phyloP scores from a whole-genome alignment of 1,140 invertebrate species.

The Cylas formicarius region DNA sequence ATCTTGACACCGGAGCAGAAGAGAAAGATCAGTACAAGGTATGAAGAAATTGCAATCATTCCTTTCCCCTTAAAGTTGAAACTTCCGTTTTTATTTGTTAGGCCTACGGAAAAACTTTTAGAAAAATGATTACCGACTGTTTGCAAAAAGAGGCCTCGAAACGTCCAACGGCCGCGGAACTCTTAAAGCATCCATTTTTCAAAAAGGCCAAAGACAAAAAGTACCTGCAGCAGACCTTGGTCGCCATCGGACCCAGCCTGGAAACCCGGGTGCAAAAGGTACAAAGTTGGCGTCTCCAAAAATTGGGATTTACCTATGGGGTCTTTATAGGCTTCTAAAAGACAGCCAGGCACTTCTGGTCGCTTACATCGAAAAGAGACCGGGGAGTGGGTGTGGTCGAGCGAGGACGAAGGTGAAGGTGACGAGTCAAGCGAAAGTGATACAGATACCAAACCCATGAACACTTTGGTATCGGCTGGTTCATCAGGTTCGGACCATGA shows the following conservation, averaged over 20 bases:
- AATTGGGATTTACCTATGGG: background rate
- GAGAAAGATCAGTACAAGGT: conserved; percentile 95
- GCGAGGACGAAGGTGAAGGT: conserved; percentile 75
- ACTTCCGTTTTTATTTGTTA: conserved; percentile 22
- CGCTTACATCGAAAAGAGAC: conserved; percentile 87
- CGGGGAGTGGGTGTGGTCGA: conserved; percentile 99
- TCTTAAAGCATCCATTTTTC: conserved; percentile 98
- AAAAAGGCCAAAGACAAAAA: conserved; percentile 98
- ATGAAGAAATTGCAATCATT: conserved; percentile 6
- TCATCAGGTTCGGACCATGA: conserved; percentile 74
- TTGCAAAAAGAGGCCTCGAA: conserved; percentile 92
- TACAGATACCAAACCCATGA: conserved; percentile 46
- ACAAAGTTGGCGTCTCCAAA: conserved; percentile 21
- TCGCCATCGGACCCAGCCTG: conserved; percentile 78
- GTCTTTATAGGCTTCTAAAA: conserved; percentile 59
- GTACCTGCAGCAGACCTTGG: conserved; percentile 85
- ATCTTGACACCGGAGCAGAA: conserved; percentile 88
- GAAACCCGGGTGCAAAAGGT: conserved; percentile 86
- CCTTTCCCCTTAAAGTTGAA: too few relatives aligned
- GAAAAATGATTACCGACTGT: conserved; percentile 92
- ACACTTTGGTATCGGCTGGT: conserved; percentile 68
- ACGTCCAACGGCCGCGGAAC: conserved; percentile 92
- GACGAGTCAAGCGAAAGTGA: conserved; percentile 50
- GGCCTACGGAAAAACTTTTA: conserved; percentile 93
- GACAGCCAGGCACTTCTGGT: conserved; percentile 85